Evolutionary conservation across 2,888 invertebrate species (phyloP).

Genomic region (Petrolisthes cinctipes): DNA sequence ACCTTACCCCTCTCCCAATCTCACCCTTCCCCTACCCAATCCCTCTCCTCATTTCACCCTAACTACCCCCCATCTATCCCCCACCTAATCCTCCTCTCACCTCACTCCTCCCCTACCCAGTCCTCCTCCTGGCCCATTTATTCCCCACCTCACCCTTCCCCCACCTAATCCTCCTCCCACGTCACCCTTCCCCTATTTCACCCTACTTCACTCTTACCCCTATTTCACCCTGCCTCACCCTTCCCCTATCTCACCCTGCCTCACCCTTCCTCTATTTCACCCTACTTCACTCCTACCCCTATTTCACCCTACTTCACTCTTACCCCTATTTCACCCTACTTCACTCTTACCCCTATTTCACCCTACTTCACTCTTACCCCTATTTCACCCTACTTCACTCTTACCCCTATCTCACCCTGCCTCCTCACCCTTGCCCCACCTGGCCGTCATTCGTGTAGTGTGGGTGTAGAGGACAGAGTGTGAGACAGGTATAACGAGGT

Average conservation of each 20-base stretch:
- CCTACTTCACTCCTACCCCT: not conserved
- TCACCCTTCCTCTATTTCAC: too few relatives aligned
- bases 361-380: not conserved
- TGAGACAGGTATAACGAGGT: conserved; percentile 45
- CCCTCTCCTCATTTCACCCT: too few relatives aligned
- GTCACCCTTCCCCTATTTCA: not conserved
- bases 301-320: not conserved
- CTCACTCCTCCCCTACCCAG: not conserved
- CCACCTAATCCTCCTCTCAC: not conserved
- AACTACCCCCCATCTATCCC: not conserved
- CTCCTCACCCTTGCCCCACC: not conserved
- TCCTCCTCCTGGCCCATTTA: not conserved
- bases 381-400: not conserved
- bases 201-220: not conserved
- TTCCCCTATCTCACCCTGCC: too few relatives aligned
- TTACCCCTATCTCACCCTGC: not conserved
- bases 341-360: not conserved
- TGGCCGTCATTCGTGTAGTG: not conserved
- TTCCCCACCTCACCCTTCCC: not conserved
- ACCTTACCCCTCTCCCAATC: too few relatives aligned
- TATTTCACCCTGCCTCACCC: not conserved
- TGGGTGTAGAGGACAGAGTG: conserved; percentile 3
- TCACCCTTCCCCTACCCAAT: too few relatives aligned
- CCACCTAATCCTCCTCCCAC: not conserved
- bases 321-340: not conserved